Evolutionary conservation across 2,888 invertebrate species (phyloP).

Genomic region (Chouioia cunea): DNA sequence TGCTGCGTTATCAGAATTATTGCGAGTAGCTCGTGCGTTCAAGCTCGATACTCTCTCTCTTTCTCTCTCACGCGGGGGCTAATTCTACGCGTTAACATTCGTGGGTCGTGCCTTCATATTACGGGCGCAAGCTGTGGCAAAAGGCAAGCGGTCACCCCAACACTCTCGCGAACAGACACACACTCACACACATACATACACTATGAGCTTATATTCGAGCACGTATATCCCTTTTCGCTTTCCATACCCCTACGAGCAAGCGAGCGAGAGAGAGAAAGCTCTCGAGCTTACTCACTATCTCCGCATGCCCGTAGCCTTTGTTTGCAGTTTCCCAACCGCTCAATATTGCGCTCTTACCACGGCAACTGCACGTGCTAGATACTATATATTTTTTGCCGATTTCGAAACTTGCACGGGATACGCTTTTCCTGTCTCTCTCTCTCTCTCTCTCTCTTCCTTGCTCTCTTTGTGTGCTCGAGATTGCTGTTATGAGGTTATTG

Average conservation of each 20-base stretch:
- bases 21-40: slow-evolving; percentile 55
- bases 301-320: background rate
- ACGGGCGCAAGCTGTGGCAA: slow-evolving; percentile 43
- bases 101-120: slow-evolving; percentile 57
- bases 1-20: slow-evolving; percentile 68
- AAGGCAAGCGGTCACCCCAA: background rate
- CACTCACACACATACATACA: background rate
- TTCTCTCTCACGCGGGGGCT: slow-evolving; percentile 53
- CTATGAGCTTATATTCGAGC: background rate
- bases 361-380: background rate
- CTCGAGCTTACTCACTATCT: slow-evolving; percentile 1
- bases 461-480: slow-evolving; percentile 20
- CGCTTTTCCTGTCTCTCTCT: background rate
- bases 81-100: slow-evolving; percentile 69
- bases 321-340: background rate
- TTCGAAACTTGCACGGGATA: background rate
- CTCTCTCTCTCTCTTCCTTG: slow-evolving; percentile 13
- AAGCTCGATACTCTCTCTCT: slow-evolving; percentile 17
- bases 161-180: background rate
- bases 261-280: too few species aligned
- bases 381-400: background rate
- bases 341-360: slow-evolving; percentile 3
- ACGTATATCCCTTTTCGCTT: background rate
- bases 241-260: background rate
- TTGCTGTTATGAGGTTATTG: too few species aligned